Evolutionary conservation across 2,888 invertebrate species (phyloP), one percentile per base, ranked within the genome.

Genomic region (Drosophila incognita): DNA sequence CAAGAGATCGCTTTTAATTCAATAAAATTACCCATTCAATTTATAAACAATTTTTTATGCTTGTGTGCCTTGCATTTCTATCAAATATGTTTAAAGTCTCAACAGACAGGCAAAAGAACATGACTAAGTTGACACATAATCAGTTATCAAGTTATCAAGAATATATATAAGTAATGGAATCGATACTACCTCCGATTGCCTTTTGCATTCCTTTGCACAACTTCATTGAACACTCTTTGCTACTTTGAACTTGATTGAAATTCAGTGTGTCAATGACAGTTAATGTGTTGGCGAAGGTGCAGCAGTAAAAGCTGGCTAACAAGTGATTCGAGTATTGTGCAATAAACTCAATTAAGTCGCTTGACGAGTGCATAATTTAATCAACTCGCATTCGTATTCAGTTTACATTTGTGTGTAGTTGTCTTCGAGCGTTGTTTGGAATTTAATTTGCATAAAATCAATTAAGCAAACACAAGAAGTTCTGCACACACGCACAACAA

Each of bases 371-470:
- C 78, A 86, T 84, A 78, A 83, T 82, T 89, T 87, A 89, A 87
- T 87, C 77, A 82, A 71, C 46, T 46, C 31, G 31, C 46, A 29
- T 52, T 21, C 56, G 79, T 27, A 24, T 62, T 58, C 35, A 18
- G 31, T 36, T 60, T 29, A 6, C 18, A 15, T 46, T 53, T 76
- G 67, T 67, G 63, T 70, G 71, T 68, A 66, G 57, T 69, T 59
- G 63, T 48, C 49, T 69, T 46, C 15, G 46, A 46, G 46, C 24
- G 11, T 21, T 49, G 67, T 49, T 54, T 38, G 63, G 66, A 74
- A 89, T 80, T 74, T 66, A 74, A 87, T 87, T 87, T 87, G 85
- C 87, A 87, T 87, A 90, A 90, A 87, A 89, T 90, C 87, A 87
- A 89, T 87, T 87, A 89, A 84, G 79, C 70, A 66, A 69, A 74